Evolutionary conservation across 2,888 invertebrate genomes (phyloP), one percentile per base, ranked within the genome.

Genomic region (Dolichopus griseipennis): DNA sequence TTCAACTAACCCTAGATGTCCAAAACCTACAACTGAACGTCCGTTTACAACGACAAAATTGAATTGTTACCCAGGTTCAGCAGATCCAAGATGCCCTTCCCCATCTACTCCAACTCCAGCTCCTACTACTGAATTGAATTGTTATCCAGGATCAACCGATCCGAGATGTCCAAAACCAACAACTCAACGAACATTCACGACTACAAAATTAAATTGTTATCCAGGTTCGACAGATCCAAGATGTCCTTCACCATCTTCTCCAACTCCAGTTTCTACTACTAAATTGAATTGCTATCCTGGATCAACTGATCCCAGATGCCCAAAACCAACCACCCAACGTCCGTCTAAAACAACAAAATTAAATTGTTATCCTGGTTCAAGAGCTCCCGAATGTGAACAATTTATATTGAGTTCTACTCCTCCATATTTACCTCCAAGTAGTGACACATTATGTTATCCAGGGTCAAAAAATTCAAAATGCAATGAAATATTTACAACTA

Each of bases 391-490:
- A 68, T 78, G 78, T 69, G 76, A 75, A 37, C 66, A 70, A 69
- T 65, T 72, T 7, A 64, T 75, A 74, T 78, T 78, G 1, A 77
- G 76, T 22, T 64, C 72, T 43, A 70, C 68, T 66, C 75, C 77
- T 2, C 68, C 74, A 22, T 78, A 78, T 63, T 76, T 76, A 8
- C n/a, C 21, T 27, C 10, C 34, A 15, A 52, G 6, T 37, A 43
- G n/a, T 63, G n/a, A 34, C 1, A n/a, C n/a, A 1, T 18, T 18
- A 6, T 84, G 71, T 81, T 83, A 70, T 70, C 81, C 81, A 3
- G 81, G 81, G 4, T 82, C 78, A 1, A 73, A 76, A 1, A 76
- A 83, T 74, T 74, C 79, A 33, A 72, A 78, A 64, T 77, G 76
- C 66, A 74, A 73, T 81, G 82, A 41, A 66, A 82, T 71, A 79